These are phyloP conservation scores for Chrysemys picta DNA, from an alignment of 2,113 vertebrate species.

Conservation along the genomic window DNA sequence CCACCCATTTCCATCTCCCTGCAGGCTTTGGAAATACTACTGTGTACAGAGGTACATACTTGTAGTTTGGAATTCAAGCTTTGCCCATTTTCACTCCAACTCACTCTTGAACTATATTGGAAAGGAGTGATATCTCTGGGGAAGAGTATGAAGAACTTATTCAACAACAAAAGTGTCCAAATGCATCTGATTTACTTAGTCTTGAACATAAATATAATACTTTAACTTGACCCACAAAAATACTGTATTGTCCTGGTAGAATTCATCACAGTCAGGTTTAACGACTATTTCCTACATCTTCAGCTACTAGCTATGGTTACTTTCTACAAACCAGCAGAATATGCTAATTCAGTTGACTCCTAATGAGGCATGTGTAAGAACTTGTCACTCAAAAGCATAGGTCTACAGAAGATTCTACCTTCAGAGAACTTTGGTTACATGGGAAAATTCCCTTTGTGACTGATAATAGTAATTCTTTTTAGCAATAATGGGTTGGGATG, in stretches of 20 bases:
- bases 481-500: constrained; percentile 61
- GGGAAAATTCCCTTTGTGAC: constrained; percentile 72
- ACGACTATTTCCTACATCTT: constrained; percentile 69
- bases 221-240: constrained; percentile 53
- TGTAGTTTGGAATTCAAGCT: background rate
- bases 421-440: constrained; percentile 76
- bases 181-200: constrained; percentile 24
- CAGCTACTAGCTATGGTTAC: constrained; percentile 75
- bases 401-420: constrained; percentile 77
- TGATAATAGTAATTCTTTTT: constrained; percentile 72
- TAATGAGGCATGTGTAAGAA: constrained; percentile 75
- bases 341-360: constrained; percentile 79
- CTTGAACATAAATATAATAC: constrained; percentile 45
- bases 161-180: background rate
- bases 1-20: rapidly evolving
- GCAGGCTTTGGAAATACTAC: background rate
- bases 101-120: background rate
- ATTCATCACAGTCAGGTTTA: constrained; percentile 74
- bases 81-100: background rate
- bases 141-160: constrained; percentile 48
- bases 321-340: constrained; percentile 73
- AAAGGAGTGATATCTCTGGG: constrained; percentile 18
- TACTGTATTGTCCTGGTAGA: constrained; percentile 58
- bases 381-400: constrained; percentile 78
- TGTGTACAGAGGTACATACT: rapidly evolving